These are phyloP conservation scores for Macaria liturata DNA, from an alignment of 2,888 invertebrate species.

Conservation along the genomic window DNA sequence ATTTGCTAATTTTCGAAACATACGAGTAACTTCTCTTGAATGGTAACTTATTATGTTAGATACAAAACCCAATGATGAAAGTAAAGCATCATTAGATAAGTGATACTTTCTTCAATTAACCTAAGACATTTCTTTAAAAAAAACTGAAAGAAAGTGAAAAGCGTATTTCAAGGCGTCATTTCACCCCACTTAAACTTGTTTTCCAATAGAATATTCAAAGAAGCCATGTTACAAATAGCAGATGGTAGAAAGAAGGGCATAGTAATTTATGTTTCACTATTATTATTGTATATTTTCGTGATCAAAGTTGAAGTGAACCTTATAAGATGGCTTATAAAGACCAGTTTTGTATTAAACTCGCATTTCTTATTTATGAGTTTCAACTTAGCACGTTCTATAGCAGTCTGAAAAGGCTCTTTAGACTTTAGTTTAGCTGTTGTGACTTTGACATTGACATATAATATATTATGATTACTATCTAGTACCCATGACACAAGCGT, in stretches of 20 bases:
- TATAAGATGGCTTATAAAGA: not conserved
- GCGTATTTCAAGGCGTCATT: not conserved
- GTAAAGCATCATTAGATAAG: too few species aligned
- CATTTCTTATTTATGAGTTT: not conserved
- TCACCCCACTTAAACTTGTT: conserved; percentile 14
- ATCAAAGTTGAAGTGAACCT: too few species aligned
- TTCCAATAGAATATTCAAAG: conserved; percentile 46
- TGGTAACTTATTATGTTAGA: too few species aligned
- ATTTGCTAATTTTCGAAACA: too few species aligned
- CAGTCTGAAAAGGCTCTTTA: too few species aligned
- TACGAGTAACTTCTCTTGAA: too few species aligned
- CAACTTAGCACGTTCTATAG: not conserved
- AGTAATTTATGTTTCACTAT: conserved; percentile 37
- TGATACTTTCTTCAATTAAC: too few species aligned
- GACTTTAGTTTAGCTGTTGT: too few species aligned
- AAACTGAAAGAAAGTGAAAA: too few species aligned
- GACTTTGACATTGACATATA: not conserved
- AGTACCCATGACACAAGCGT: too few species aligned
- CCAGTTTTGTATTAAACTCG: not conserved
- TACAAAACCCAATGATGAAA: too few species aligned
- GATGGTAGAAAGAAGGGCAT: conserved; percentile 26
- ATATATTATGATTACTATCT: not conserved
- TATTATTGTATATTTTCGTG: conserved; percentile 16
- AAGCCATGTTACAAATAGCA: conserved; percentile 37
- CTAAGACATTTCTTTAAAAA: too few species aligned